Percentiles rank a stretch among this genome's conserved stretches.
Conservation (phyloP, 2,888 invertebrate species). For the Limulus polyphemus region DNA sequence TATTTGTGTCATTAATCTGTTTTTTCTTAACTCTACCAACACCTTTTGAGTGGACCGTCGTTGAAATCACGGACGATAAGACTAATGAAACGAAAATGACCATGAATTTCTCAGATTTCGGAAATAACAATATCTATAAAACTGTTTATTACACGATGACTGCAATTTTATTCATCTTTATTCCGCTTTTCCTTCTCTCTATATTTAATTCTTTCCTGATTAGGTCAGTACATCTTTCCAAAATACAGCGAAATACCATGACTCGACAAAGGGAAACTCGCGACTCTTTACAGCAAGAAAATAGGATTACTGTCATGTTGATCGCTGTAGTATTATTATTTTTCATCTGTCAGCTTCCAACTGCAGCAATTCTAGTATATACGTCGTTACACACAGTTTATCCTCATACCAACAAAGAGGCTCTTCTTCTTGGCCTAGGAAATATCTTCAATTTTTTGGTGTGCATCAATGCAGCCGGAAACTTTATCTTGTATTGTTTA, state of each 20-base stretch:
- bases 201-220: slow-evolving; percentile 42
- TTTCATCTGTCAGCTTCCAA: slow-evolving; percentile 41
- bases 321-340: slow-evolving; percentile 43
- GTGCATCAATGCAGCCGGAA: slow-evolving; percentile 41
- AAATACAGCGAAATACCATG: slow-evolving; percentile 23
- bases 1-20: slow-evolving; percentile 31
- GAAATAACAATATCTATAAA: slow-evolving; percentile 30
- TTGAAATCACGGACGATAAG: slow-evolving; percentile 6
- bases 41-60: slow-evolving; percentile 34
- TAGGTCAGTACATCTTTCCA: slow-evolving; percentile 31
- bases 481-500: slow-evolving; percentile 42
- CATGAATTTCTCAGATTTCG: slow-evolving; percentile 18
- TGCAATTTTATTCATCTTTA: slow-evolving; percentile 36
- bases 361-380: slow-evolving; percentile 34
- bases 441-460: slow-evolving; percentile 42
- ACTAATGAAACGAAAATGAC: slow-evolving; percentile 17
- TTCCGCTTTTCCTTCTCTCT: slow-evolving; percentile 40
- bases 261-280: slow-evolving; percentile 12
- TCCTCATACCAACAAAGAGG: slow-evolving; percentile 29
- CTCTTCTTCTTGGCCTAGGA: slow-evolving; percentile 33
- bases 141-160: slow-evolving; percentile 39
- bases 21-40: slow-evolving; percentile 37
- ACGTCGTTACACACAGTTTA: slow-evolving; percentile 30
- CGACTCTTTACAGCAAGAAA: slow-evolving; percentile 24
- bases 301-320: slow-evolving; percentile 42